Conservation (phyloP, 2,888 invertebrate genomes). For the Pemphredon lugubris region DNA sequence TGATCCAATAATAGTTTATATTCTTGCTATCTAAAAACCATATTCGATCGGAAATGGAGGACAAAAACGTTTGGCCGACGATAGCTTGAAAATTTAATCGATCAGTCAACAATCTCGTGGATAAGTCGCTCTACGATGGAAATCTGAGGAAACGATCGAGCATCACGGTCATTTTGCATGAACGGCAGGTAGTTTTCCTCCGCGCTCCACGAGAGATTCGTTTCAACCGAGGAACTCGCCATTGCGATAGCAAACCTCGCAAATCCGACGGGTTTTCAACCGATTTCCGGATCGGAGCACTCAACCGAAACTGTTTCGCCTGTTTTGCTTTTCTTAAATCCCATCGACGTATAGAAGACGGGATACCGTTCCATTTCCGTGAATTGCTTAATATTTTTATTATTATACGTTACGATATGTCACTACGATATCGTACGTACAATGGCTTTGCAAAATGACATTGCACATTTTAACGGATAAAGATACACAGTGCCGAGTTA, state of each 20-base stretch:
- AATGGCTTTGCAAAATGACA: background rate
- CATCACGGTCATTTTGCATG: background rate
- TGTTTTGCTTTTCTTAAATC: background rate
- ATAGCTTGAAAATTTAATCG: background rate
- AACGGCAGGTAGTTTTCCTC: background rate
- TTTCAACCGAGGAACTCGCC: constrained; percentile 33
- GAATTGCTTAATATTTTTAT: too few relatives aligned
- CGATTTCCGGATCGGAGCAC: background rate
- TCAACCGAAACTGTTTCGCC: background rate
- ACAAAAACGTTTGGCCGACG: too few relatives aligned
- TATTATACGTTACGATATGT: too few relatives aligned
- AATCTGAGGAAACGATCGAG: background rate
- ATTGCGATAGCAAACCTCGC: constrained; percentile 40
- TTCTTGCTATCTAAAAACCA: too few relatives aligned
- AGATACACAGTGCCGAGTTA: too few relatives aligned
- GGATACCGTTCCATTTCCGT: too few relatives aligned
- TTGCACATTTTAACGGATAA: background rate
- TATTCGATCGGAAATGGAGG: too few relatives aligned
- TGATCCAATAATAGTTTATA: too few relatives aligned
- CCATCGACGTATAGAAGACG: background rate
- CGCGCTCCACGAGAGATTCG: constrained; percentile 41
- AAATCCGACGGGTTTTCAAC: constrained; percentile 28
- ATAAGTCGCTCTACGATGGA: background rate
- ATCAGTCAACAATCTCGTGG: background rate
- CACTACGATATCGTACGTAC: background rate